A percentile compares a stretch with the other conserved stretches of the same genome.
Conservation (phyloP, 2,797 vertebrate species). For the Fistularia tabacaria region DNA sequence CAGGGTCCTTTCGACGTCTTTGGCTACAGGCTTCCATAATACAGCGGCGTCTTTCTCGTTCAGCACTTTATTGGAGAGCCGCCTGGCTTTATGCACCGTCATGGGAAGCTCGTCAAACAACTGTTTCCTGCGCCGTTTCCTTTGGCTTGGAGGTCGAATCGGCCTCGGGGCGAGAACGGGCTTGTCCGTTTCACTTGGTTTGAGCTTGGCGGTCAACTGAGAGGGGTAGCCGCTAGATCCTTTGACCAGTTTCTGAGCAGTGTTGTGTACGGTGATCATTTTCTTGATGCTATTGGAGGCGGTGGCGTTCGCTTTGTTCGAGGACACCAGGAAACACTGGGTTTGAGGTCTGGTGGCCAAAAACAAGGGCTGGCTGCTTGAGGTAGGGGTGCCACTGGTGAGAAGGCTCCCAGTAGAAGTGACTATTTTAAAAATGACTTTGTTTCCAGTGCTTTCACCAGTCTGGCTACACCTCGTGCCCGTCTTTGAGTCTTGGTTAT, state of each 20-base stretch:
- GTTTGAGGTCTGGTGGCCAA: slow-evolving; percentile 72
- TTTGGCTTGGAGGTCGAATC: slow-evolving; percentile 76
- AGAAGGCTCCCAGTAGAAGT: slow-evolving; percentile 64
- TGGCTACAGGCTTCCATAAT: slow-evolving; percentile 77
- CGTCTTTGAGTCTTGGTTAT: slow-evolving; percentile 63
- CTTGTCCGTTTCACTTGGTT: slow-evolving; percentile 48
- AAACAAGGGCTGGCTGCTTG: slow-evolving; percentile 69
- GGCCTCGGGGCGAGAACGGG: slow-evolving; percentile 54
- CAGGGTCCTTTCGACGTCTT: slow-evolving; percentile 84
- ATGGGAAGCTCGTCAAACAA: slow-evolving; percentile 76
- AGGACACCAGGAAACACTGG: slow-evolving; percentile 74
- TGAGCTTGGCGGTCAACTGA: slow-evolving; percentile 39
- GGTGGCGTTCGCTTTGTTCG: slow-evolving; percentile 62
- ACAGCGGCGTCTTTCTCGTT: slow-evolving; percentile 76
- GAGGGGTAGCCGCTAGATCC: slow-evolving; percentile 37
- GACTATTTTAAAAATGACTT: slow-evolving; percentile 77
- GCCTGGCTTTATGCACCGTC: slow-evolving; percentile 79
- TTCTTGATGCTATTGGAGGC: slow-evolving; percentile 59
- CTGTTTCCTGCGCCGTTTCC: slow-evolving; percentile 80
- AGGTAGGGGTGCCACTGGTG: slow-evolving; percentile 47
- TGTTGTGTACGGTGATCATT: slow-evolving; percentile 48
- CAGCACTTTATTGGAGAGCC: slow-evolving; percentile 73
- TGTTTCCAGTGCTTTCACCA: slow-evolving; percentile 64
- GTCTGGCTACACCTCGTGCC: slow-evolving; percentile 44
- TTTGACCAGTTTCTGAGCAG: slow-evolving; percentile 47